These are phyloP conservation scores for Platichthys stellatus DNA, from an alignment of 2,113 vertebrate genomes.

Conservation along the genomic window DNA sequence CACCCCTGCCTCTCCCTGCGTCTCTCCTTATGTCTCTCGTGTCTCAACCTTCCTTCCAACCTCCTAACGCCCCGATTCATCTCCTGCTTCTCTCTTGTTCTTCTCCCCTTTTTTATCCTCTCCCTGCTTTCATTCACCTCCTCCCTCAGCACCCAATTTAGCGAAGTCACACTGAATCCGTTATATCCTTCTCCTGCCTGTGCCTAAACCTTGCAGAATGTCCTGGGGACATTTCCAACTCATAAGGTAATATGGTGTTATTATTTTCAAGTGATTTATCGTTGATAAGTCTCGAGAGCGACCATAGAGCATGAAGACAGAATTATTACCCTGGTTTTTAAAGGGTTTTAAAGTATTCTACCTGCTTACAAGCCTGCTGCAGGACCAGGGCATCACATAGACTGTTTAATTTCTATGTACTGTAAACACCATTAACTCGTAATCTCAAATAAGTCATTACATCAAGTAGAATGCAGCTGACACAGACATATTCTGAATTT, in stretches of 20 bases:
- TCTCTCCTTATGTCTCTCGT: slow-evolving; percentile 31
- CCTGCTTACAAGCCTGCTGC: no score
- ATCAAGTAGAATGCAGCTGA: neutral
- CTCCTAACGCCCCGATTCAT: neutral
- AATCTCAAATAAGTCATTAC: neutral
- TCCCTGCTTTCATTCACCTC: neutral
- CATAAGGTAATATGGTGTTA: slow-evolving; percentile 3
- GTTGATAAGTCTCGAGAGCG: neutral
- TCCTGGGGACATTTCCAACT: slow-evolving; percentile 11
- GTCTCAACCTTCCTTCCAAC: neutral
- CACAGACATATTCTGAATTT: neutral
- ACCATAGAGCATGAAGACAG: neutral
- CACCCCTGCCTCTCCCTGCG: slow-evolving; percentile 12
- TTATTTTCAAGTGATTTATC: slow-evolving; percentile 31
- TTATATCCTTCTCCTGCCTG: neutral
- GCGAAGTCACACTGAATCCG: neutral
- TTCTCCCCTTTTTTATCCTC: neutral
- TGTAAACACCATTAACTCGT: neutral
- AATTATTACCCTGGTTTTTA: neutral
- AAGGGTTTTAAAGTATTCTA: neutral
- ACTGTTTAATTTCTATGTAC: neutral
- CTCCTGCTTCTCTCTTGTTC: neutral
- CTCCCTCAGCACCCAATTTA: neutral
- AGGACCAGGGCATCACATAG: neutral
- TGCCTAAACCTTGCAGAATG: slow-evolving; percentile 24